Base-by-base conservation (phyloP, 2,888 invertebrate genomes). In the Autographa pulchrina region DNA sequence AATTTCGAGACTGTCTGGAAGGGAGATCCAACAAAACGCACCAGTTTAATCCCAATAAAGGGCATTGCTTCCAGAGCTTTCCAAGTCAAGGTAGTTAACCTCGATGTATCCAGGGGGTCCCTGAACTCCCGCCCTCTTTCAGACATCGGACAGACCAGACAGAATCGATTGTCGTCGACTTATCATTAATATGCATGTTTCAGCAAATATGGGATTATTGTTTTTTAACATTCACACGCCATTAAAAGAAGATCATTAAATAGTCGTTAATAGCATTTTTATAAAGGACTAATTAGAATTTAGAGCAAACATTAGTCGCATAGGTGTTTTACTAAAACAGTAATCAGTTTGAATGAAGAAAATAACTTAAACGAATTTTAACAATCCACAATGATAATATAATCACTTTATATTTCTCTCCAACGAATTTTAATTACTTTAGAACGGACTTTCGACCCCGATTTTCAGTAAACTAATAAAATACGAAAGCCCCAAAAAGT, bases 31-130 rank as follows among this genome's bases (percentile, higher is more conserved):
- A 48, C n/a, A n/a, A n/a, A n/a, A 43, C 43, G n/a, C 16, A 48
- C 0, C n/a, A 14, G 3, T n/a, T n/a, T 48, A 48, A 6, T n/a
- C 48, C n/a, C n/a, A n/a, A 48, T 48, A 48, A 48, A n/a, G 48
- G 48, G 48, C 48, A 48, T 48, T 48, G 48, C 48, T 48, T 48
- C 48, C 16, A 48, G 48, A 48, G 16, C 7, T 48, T 48, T 48
- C 48, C 48, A 48, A 43, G 8, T n/a, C 48, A 48, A n/a, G 54
- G 54, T 56, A 56, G 54, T 56, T 56, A 25, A 56, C 54, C 54
- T 56, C 54, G 13, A 25, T 56, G 54, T 20, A 20, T 56, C 54
- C 54, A 13, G 20, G 54, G 20, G 54, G 54, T 56, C 54, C 54
- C 54, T 25, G 54, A 56, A 20, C 20, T 25, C 14, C 54, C 54